Percentiles rank a stretch among this genome's conserved stretches.
Evolutionary conservation across 2,797 vertebrate species (phyloP).

Genomic region (Gymnothorax javanicus): DNA sequence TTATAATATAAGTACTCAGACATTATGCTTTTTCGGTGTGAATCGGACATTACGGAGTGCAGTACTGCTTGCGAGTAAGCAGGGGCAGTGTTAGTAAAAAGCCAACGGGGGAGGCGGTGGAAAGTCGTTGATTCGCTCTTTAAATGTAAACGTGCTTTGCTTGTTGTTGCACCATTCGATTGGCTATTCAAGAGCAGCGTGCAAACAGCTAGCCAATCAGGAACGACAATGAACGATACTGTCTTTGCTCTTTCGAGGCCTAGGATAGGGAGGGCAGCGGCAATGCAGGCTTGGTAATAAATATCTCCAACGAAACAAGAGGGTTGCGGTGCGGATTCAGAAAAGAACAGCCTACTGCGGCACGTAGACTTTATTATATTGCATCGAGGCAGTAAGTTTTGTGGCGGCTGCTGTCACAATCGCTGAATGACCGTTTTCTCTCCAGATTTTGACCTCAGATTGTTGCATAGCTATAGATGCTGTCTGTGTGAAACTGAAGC

Average conservation of each 20-base stretch:
- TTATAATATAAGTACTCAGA: no score
- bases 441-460: background rate
- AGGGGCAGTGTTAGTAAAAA: background rate
- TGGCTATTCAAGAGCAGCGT: constrained; percentile 14
- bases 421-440: background rate
- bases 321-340: no score
- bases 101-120: no score
- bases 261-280: constrained; percentile 41
- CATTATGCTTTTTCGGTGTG: background rate
- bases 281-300: constrained; percentile 55
- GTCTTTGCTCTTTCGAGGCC: constrained; percentile 56
- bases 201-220: constrained; percentile 58
- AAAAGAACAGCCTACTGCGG: background rate
- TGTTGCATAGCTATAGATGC: background rate
- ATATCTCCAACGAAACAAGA: constrained; percentile 52
- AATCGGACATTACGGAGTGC: background rate
- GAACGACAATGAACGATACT: constrained; percentile 25
- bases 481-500: background rate
- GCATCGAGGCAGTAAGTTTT: background rate
- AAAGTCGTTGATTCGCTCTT: background rate
- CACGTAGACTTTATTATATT: background rate
- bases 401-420: background rate
- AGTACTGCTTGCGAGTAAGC: background rate
- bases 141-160: background rate
- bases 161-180: background rate